Base-by-base conservation (phyloP, 2,888 invertebrate species). In the Drosophila paranaensis region DNA sequence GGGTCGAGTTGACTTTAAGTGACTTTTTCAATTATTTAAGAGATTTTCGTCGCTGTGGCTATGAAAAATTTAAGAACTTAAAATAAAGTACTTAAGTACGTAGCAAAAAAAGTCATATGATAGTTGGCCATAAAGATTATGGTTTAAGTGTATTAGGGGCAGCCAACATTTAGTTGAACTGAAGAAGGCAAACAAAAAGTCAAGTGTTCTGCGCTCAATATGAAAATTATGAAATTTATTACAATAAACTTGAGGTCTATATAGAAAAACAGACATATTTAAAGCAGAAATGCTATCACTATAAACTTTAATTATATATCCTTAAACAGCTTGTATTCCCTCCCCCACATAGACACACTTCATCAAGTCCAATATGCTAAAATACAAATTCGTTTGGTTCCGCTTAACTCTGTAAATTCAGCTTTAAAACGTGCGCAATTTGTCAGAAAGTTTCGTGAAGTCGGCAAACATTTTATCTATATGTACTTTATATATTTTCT, bases 21-120 rank as follows among this genome's bases (percentile, higher is more conserved):
- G 45, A 53, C 10, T 51, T 64, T 65, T 79, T 61, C 16, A 63
- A 63, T 51, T 48, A 58, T 79, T 60, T 48, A 74, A 78, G 46
- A 46, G 39, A 56, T 43, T 62, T 48, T 30, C 42, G 14, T 57
- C 40, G 16, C 60, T 48, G 14, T 35, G 48, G 20, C 35, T 11
- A 35, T 50, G 14, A 37, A n/a, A 39, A 16, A 61, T 33, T 33
- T 53, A 55, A 37, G 30, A 37, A 6, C 6, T 14, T 16, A n/a
- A 58, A 46, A 35, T 45, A 45, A 43, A 33, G 27, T n/a, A 14
- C 25, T n/a, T 5, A 25, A 46, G 27, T 27, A 33, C 20, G 8
- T 13, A 6, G 10, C 20, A 13, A 37, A 51, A 20, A 4, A 20
- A 40, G 1, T 16, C 14, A 43, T 9, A 56, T 20, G 4, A 10